Base-by-base conservation (phyloP, 1,140 invertebrate genomes). In the Metaphire vulgaris region DNA sequence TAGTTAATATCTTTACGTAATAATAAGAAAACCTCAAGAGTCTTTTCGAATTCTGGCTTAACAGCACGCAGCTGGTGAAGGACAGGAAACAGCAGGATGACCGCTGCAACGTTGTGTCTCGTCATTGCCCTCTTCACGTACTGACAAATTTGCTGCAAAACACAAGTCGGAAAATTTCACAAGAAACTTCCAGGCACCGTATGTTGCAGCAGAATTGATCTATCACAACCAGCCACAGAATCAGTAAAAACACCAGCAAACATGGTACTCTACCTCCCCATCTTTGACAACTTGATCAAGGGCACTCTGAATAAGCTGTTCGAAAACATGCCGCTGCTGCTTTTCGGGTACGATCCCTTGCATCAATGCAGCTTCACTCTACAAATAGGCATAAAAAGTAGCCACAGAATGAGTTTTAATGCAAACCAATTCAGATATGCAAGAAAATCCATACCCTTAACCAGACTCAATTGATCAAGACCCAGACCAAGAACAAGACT, bases 11-110 rank as follows among this genome's bases (percentile, higher is more conserved):
- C n/a, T n/a, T n/a, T n/a, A n/a, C n/a, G n/a, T n/a, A n/a, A n/a
- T n/a, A n/a, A n/a, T n/a, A n/a, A n/a, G n/a, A n/a, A n/a, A 79
- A 85, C 85, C 83, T 86, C 85, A 64, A 86, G 70, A 69, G 83
- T 82, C 2, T 81, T 72, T 78, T 95, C 93, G 83, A 95, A 92
- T 80, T 95, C 92, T 1, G 92, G 92, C 83, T 93, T 92, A 71
- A 95, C 87, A 33, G 90, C 87, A 1, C 91, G 89, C 0, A 96
- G 88, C 81, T 95, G 92, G 83, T 92, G 93, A 1, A 96, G 85
- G 69, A 95, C 93, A 0, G 93, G 93, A 83, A 96, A 94, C 30
- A 96, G 90, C 0, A 91, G 91, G 67, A 96, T 83, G 26, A 94
- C 92, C 0, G 92, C 91, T 28, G 90, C 90, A 86, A 93, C 95